Conservation (phyloP, 1,140 invertebrate species). For the Zaprionus gabonicus region DNA sequence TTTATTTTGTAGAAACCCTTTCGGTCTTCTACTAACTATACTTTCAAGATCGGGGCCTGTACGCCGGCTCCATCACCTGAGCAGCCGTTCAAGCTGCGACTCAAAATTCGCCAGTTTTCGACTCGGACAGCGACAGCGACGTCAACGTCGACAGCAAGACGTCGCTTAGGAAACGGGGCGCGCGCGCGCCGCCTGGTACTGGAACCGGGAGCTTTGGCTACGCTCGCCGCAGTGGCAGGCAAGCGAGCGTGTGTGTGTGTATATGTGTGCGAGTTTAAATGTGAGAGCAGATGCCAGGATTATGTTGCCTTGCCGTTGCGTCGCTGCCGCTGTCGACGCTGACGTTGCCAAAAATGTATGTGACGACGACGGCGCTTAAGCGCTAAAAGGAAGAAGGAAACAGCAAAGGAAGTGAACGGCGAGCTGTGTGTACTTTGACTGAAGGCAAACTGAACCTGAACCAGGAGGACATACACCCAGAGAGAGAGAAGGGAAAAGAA, state of each 20-base stretch:
- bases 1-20: no score
- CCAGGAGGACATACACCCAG: slow-evolving; percentile 3
- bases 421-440: slow-evolving; percentile 25
- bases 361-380: slow-evolving; percentile 58
- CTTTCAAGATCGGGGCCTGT: slow-evolving; percentile 6
- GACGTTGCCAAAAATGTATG: slow-evolving; percentile 51
- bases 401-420: slow-evolving; percentile 72
- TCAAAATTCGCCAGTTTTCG: slow-evolving; percentile 2
- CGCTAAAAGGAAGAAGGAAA: slow-evolving; percentile 73
- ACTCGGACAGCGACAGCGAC: slow-evolving; percentile 9
- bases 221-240: slow-evolving; percentile 8
- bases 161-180: slow-evolving; percentile 7
- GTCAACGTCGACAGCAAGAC: neutral
- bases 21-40: neutral
- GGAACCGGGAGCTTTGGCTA: slow-evolving; percentile 45
- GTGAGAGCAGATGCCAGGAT: slow-evolving; percentile 54
- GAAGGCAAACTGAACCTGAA: slow-evolving; percentile 32
- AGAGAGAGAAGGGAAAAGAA: neutral
- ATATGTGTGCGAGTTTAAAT: slow-evolving; percentile 12
- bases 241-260: slow-evolving; percentile 9
- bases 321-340: slow-evolving; percentile 34
- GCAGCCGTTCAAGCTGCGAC: neutral
- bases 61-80: neutral
- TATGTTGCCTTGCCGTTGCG: slow-evolving; percentile 34
- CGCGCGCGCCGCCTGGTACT: slow-evolving; percentile 26